A percentile compares a stretch with the other conserved stretches of the same genome.
Evolutionary conservation across 2,888 invertebrate genomes (phyloP).

Genomic region (Cephus sareptanus): DNA sequence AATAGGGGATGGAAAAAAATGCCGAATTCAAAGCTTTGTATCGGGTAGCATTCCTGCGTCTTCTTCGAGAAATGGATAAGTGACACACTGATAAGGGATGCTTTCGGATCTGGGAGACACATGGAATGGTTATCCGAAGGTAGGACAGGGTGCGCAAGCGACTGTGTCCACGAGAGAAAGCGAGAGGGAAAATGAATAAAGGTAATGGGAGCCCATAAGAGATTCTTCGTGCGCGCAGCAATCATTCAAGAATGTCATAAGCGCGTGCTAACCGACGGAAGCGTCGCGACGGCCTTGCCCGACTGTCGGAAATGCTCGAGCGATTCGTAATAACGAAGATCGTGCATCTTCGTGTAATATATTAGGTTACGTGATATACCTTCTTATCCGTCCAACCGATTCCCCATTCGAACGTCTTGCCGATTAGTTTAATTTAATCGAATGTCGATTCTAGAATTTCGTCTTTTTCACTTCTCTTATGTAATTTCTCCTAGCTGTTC

Average conservation of each 20-base stretch:
- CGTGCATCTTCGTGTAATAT: too few species aligned
- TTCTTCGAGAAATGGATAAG: conserved; percentile 6
- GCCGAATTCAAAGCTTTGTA: conserved; percentile 13
- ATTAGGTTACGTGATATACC: too few species aligned
- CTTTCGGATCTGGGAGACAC: background rate
- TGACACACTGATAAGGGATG: conserved; percentile 6
- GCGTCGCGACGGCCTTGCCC: background rate
- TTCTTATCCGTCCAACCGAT: too few species aligned
- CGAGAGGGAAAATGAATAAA: conserved; percentile 16
- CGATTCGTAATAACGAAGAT: too few species aligned
- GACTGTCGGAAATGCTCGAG: too few species aligned
- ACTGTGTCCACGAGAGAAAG: conserved; percentile 18
- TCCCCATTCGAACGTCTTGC: too few species aligned
- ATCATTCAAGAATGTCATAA: conserved; percentile 48
- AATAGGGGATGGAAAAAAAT: conserved; percentile 17
- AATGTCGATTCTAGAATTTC: too few species aligned
- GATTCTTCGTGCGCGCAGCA: conserved; percentile 42
- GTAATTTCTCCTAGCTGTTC: too few species aligned
- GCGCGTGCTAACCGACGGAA: conserved; percentile 18
- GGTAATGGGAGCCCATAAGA: conserved; percentile 33
- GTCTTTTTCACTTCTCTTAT: too few species aligned
- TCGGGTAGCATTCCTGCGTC: background rate
- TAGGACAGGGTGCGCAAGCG: conserved; percentile 19
- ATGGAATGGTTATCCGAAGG: conserved; percentile 15
- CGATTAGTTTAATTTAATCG: too few species aligned